Percentiles rank a stretch among this genome's conserved stretches.
Evolutionary conservation across 1,140 invertebrate species (phyloP).

Genomic region (Coptotermes formosanus): DNA sequence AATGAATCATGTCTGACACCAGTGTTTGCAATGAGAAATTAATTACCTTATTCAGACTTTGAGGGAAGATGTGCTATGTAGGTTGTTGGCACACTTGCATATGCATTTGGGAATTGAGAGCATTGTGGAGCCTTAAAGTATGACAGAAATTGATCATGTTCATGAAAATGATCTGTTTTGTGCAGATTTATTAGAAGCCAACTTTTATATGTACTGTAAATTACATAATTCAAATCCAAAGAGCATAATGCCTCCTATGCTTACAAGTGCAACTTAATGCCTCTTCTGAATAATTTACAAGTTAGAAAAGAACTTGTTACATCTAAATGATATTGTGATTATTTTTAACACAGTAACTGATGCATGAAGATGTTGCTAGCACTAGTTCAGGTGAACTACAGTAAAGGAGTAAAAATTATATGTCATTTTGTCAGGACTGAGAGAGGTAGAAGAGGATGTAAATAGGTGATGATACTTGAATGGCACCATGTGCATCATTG

Average conservation of each 20-base stretch:
- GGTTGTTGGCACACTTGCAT: neutral
- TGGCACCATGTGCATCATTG: neutral
- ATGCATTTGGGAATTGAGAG: neutral
- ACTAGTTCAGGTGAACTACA: neutral
- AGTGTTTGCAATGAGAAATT: neutral
- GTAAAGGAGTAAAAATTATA: neutral
- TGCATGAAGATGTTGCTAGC: neutral
- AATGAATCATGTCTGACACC: neutral
- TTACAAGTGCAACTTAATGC: slow-evolving; percentile 5
- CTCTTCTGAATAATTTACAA: slow-evolving; percentile 11
- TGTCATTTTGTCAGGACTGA: neutral
- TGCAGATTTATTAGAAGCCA: slow-evolving; percentile 11
- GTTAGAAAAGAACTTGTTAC: slow-evolving; percentile 8
- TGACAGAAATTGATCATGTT: neutral
- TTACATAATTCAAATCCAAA: slow-evolving; percentile 3
- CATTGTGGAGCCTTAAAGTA: slow-evolving; percentile 8
- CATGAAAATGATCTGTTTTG: neutral
- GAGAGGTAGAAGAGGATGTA: neutral
- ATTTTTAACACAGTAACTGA: slow-evolving; percentile 9
- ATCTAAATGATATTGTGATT: slow-evolving; percentile 4
- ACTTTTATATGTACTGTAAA: slow-evolving; percentile 6
- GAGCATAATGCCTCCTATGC: slow-evolving; percentile 6
- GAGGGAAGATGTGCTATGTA: neutral
- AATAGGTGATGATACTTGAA: neutral
- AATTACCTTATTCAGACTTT: neutral